Evolutionary conservation across 1,140 invertebrate genomes (phyloP), one percentile per base, ranked within the genome.

Genomic region (Listronotus bonariensis): DNA sequence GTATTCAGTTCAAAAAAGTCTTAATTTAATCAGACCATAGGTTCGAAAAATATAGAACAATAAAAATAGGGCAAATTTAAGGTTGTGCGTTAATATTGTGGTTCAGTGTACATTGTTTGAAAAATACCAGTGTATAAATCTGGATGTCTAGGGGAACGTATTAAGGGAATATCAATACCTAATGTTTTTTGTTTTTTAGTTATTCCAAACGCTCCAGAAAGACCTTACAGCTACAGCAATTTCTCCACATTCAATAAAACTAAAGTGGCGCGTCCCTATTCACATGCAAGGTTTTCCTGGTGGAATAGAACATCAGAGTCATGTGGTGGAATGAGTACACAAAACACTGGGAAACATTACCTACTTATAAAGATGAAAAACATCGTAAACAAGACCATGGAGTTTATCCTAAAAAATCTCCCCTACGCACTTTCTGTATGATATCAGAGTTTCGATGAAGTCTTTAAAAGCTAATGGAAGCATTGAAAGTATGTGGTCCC

Each of bases 381-480:
- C n/a, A 14, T 43, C 11, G 0, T 12, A 10, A 2, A 14, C n/a
- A 70, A 52, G 9, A 18, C 68, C 36, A 64, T 83, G 54, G 74
- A 61, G 52, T 83, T 82, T 71, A 82, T 83, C 67, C 77, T 90
- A 40, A 83, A 81, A 1, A 78, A 80, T 57, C 74, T 90, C 12
- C 78, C 83, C 49, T 89, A 87, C 77, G 84, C 84, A 89, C 73
- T 82, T 84, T 48, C 78, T 82, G 46, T 91, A 89, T 78, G 88
- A 90, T 68, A 82, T 90, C 9, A 79, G 87, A 60, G 83, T 91
- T 36, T 85, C 81, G 31, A 81, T 88, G 61, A 85, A 82, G 67
- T 81, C 84, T 11, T 75, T 81, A 64, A 80, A 78, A 67, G 83
- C 86, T 6, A 63, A 75, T 8, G 78, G 79, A 7, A 26, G 5